These are phyloP conservation scores for Dryadula phaetusa DNA, from an alignment of 2,888 invertebrate genomes.

Conservation along the genomic window DNA sequence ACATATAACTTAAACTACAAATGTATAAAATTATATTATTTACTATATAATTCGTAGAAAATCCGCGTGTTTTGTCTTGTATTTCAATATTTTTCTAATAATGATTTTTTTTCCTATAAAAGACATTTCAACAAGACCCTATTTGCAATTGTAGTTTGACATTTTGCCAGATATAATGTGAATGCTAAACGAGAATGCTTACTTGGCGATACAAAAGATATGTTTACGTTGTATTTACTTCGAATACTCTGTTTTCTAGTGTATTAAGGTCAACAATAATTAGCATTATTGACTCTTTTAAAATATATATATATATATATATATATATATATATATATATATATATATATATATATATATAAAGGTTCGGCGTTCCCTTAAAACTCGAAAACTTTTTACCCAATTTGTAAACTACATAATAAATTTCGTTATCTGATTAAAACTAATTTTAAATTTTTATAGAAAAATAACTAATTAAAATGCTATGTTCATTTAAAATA, in stretches of 20 bases:
- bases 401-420: no score
- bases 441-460: no score
- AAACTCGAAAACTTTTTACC: not conserved
- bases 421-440: no score
- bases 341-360: no score
- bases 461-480: no score
- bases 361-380: not conserved
- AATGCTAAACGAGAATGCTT: conserved; percentile 1
- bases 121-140: not conserved
- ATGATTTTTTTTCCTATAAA: not conserved
- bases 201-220: not conserved
- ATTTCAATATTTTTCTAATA: no score
- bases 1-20: no score
- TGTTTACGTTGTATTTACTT: conserved; percentile 12
- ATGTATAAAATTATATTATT: no score
- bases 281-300: not conserved
- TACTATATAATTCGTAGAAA: not conserved
- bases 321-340: no score
- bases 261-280: conserved; percentile 1
- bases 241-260: not conserved
- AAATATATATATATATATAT: no score
- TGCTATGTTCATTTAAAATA: no score
- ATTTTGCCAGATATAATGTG: conserved; percentile 12
- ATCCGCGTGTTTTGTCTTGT: not conserved
- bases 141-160: not conserved